These are phyloP conservation scores for Datnioides undecimradiatus DNA, from an alignment of 2,113 vertebrate species.

Conservation along the genomic window DNA sequence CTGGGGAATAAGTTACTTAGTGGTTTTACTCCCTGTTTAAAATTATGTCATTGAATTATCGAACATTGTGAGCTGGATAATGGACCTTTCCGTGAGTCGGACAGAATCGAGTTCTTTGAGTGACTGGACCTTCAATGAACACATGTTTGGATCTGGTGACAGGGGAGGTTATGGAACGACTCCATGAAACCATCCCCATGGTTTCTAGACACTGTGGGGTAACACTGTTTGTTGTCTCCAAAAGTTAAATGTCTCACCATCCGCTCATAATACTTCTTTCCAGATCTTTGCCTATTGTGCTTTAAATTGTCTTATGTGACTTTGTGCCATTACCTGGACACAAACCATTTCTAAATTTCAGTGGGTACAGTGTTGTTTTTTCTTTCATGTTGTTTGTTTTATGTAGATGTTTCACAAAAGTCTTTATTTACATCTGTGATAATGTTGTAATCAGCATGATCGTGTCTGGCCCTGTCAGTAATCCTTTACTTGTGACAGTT, in stretches of 20 bases:
- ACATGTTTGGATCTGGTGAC: neutral
- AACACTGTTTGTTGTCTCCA: neutral
- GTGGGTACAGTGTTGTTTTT: neutral
- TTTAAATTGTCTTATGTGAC: slow-evolving; percentile 3
- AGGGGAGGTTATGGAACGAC: neutral
- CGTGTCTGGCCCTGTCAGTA: neutral
- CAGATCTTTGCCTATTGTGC: neutral
- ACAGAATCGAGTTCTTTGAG: too few relatives aligned
- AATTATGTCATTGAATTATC: neutral
- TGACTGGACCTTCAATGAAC: too few relatives aligned
- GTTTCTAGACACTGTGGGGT: neutral
- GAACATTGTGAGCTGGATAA: too few relatives aligned
- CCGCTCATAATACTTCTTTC: neutral
- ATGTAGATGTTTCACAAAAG: neutral
- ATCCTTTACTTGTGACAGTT: slow-evolving; percentile 9
- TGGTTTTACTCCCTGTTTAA: neutral
- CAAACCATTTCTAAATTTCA: slow-evolving; percentile 42
- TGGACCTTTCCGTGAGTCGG: too few relatives aligned
- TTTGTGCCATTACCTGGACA: slow-evolving; percentile 2
- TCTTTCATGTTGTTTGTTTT: too few relatives aligned
- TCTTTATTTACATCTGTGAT: neutral
- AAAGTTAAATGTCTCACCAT: neutral
- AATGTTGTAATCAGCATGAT: slow-evolving; percentile 1
- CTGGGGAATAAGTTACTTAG: neutral
- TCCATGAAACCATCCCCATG: neutral